A percentile compares a stretch with the other conserved stretches of the same genome.
phyloP scores from a whole-genome alignment of 2,113 vertebrate genomes.

The Cryptotis parvus region DNA sequence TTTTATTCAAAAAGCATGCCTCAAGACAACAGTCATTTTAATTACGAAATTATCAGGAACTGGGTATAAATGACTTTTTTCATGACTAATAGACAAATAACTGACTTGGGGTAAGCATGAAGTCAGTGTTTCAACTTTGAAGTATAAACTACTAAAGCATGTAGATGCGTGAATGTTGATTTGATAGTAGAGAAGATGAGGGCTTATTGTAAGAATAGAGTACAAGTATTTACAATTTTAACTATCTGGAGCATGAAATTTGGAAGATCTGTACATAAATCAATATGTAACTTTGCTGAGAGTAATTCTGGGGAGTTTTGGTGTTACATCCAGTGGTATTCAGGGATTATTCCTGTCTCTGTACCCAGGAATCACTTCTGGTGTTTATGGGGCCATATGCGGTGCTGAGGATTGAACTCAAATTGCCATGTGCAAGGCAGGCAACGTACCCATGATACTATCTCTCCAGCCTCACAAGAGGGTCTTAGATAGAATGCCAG shows the following conservation, averaged over 20 bases:
- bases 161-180: background rate
- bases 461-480: no score
- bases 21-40: slow-evolving; percentile 47
- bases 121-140: background rate
- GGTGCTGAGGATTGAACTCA: no score
- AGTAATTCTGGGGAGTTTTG: no score
- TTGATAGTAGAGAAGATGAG: background rate
- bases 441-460: no score
- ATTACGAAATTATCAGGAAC: slow-evolving; percentile 33
- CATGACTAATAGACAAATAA: slow-evolving; percentile 7
- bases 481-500: background rate
- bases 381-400: no score
- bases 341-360: no score
- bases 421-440: no score
- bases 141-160: background rate
- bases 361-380: no score
- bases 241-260: background rate
- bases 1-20: slow-evolving; percentile 32
- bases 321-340: no score
- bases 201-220: background rate
- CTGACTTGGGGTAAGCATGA: slow-evolving; percentile 8
- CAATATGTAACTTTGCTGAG: background rate
- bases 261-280: background rate
- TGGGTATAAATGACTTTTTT: background rate
- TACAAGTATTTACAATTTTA: background rate